A percentile compares a stretch with the other conserved stretches of the same genome.
Evolutionary conservation across 2,113 vertebrate genomes (phyloP).

Genomic region (Papio anubis): DNA sequence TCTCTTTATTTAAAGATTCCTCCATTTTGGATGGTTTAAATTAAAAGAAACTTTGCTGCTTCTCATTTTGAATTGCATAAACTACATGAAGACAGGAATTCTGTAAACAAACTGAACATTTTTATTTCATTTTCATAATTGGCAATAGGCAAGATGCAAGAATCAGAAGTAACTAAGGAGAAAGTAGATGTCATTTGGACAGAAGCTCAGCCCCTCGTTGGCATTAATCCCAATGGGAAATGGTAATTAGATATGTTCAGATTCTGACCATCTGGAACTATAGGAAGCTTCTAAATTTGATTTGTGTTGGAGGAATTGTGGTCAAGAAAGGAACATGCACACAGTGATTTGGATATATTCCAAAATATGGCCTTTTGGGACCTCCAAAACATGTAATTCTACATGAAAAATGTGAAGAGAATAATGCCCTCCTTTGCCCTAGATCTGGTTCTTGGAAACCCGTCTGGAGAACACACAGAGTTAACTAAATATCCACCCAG

Average conservation of each 20-base stretch:
- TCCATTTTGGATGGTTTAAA: background rate
- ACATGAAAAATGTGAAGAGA: constrained; percentile 52
- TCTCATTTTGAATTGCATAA: background rate
- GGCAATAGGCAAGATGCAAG: constrained; percentile 38
- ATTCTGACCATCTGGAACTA: constrained; percentile 65
- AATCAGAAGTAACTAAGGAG: background rate
- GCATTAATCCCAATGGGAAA: constrained; percentile 54
- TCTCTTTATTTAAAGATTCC: background rate
- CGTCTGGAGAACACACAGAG: constrained; percentile 47
- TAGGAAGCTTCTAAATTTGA: constrained; percentile 73
- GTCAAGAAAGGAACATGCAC: constrained; percentile 47
- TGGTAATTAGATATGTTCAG: constrained; percentile 61
- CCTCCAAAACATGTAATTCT: constrained; percentile 42
- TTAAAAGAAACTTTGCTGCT: background rate
- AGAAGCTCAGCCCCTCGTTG: constrained; percentile 46
- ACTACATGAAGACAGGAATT: constrained; percentile 9
- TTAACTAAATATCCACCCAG: constrained; percentile 40
- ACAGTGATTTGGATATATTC: constrained; percentile 52
- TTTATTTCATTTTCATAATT: background rate
- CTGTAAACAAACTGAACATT: background rate
- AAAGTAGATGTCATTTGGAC: constrained; percentile 21
- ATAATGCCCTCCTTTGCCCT: background rate
- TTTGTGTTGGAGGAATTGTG: constrained; percentile 67
- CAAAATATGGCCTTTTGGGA: constrained; percentile 57
- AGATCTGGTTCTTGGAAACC: constrained; percentile 39